Evolutionary conservation across 2,797 vertebrate species (phyloP), one percentile per base, ranked within the genome.

Genomic region (Potorous gilbertii): DNA sequence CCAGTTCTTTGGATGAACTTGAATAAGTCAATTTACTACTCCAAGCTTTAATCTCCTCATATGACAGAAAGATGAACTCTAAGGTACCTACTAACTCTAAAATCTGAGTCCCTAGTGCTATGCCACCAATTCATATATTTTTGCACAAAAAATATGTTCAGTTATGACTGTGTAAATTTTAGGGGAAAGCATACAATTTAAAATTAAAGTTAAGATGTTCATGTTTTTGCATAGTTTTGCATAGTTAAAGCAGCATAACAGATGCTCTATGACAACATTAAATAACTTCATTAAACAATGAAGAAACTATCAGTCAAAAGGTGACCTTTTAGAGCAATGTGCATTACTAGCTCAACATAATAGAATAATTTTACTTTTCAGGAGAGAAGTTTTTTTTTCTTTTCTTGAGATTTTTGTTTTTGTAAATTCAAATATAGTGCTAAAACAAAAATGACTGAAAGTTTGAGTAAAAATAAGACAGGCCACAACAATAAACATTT

Each of bases 181-280:
- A 81, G 74, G 40, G 74, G 74, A 93, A 54, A 90, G 9, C 21
- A 46, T 34, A 21, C 0, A 18, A 5, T 24, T 95, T 94, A 52
- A 94, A 91, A 12, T 95, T 81, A 46, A 81, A 81, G 74, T 46
- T 81, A 27, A 94, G 87, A 81, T 62, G 54, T 66, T 31, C 14
- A 74, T 29, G 40, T 81, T 81, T 81, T 81, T 81, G 40, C 0
- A 90, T 11, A 92, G 74, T 90, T 92, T 93, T 93, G 24, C 89
- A 93, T 90, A 94, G 40, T 96, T 96, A 93, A 94, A 66, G 52
- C 52, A 92, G 46, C 62, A 62, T 4, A 16, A 4, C n/a, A 57
- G 91, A 54, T 28, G 29, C 92, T 96, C 55, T 94, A 12, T 29
- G 59, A 27, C 27, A 94, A 31, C 90, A 93, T 94, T 94, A 91